Conservation (phyloP, 2,797 vertebrate species). For the Synaphobranchus kaupii region DNA sequence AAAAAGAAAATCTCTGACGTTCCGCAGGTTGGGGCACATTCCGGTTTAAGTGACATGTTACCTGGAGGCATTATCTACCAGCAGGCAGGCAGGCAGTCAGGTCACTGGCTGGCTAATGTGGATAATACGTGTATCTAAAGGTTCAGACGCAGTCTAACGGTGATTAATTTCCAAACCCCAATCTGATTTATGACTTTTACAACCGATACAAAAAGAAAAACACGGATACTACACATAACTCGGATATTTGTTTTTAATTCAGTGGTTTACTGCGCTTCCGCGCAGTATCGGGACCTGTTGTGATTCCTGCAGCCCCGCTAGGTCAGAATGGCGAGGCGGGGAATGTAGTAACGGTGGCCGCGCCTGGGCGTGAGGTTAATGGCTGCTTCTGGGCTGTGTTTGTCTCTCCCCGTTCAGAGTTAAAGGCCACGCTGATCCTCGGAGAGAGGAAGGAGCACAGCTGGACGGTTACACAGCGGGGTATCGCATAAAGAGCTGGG, state of each 20-base stretch:
- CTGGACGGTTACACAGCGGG: slow-evolving; percentile 42
- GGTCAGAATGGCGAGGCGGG: neutral
- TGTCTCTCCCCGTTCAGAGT: slow-evolving; percentile 8
- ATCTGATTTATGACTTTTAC: neutral
- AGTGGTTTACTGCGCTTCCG: neutral
- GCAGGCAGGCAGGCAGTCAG: neutral
- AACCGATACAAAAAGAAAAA: neutral
- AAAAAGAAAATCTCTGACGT: neutral
- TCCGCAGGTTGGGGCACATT: neutral
- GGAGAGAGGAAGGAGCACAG: neutral
- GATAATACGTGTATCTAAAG: neutral
- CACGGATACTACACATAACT: neutral
- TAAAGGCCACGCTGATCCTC: slow-evolving; percentile 13
- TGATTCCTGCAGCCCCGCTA: neutral
- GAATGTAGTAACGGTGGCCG: neutral
- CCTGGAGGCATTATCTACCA: neutral
- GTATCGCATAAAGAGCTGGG: slow-evolving; percentile 33
- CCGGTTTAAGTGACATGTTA: neutral
- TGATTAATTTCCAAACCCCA: neutral
- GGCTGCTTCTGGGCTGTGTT: slow-evolving; percentile 5
- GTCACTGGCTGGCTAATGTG: neutral
- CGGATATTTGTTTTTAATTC: neutral
- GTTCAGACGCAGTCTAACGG: neutral
- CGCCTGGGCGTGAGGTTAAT: neutral
- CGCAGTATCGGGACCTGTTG: neutral